Percentiles rank a stretch among this genome's conserved stretches.
Conservation (phyloP, 1,140 invertebrate genomes). For the Ostrea edulis region DNA sequence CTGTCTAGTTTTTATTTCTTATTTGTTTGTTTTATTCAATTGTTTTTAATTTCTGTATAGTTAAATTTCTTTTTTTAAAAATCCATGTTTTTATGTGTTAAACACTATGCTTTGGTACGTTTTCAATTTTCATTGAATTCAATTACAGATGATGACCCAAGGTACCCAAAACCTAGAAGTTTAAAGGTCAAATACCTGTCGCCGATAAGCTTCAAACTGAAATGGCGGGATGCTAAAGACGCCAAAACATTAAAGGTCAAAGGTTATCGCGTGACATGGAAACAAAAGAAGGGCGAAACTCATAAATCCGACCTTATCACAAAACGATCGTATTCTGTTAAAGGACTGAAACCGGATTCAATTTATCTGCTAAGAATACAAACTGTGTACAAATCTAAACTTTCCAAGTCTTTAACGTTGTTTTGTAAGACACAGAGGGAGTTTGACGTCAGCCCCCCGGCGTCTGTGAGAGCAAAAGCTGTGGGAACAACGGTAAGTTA, state of each 20-base stretch:
- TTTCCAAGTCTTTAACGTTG: background rate
- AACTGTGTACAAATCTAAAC: background rate
- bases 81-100: too few relatives aligned
- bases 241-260: constrained; percentile 27
- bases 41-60: background rate
- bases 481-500: constrained; percentile 41
- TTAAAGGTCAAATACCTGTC: constrained; percentile 32
- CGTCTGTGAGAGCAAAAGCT: constrained; percentile 7
- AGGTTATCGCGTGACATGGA: constrained; percentile 40
- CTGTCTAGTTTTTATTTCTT: too few relatives aligned
- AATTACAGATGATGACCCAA: background rate
- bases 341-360: background rate
- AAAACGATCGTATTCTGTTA: constrained; percentile 23
- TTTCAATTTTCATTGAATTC: background rate
- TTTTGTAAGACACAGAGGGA: constrained; percentile 26
- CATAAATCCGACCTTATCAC: background rate
- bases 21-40: too few relatives aligned
- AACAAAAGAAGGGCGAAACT: background rate
- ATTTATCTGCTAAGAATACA: constrained; percentile 29
- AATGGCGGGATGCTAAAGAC: constrained; percentile 44
- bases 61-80: background rate
- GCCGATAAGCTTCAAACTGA: constrained; percentile 34
- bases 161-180: constrained; percentile 28
- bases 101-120: too few relatives aligned
- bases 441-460: background rate